phyloP scores from a whole-genome alignment of 2,113 vertebrate genomes.

The Penelope pileata region DNA sequence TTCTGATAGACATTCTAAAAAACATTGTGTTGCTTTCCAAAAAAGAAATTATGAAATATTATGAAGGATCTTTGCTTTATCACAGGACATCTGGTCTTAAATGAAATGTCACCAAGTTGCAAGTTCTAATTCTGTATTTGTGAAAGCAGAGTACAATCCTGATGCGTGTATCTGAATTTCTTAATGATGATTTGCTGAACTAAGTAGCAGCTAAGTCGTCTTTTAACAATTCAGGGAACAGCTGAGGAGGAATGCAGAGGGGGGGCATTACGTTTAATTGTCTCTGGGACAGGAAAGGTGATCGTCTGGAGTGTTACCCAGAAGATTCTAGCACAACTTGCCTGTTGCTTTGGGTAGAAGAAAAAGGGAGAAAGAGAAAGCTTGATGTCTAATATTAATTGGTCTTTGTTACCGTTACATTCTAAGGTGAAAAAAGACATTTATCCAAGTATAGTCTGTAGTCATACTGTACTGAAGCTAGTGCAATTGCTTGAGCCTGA shows the following conservation, averaged over 20 bases:
- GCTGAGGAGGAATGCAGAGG: neutral
- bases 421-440: neutral
- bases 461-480: neutral
- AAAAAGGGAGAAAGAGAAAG: neutral
- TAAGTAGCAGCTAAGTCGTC: neutral
- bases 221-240: neutral
- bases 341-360: neutral
- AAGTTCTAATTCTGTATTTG: constrained; percentile 6
- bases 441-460: neutral
- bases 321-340: neutral
- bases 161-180: neutral
- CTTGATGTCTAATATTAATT: neutral
- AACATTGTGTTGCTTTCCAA: rapidly evolving
- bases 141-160: neutral
- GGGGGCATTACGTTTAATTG: neutral
- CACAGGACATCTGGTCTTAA: neutral
- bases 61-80: neutral
- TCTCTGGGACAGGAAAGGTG: neutral
- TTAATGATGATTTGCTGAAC: neutral
- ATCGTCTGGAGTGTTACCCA: neutral
- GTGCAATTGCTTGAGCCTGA: neutral
- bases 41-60: neutral
- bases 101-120: constrained; percentile 1
- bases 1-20: neutral
- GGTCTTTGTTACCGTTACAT: neutral